These are phyloP conservation scores for Griposia aprilina DNA, from an alignment of 2,888 invertebrate genomes.

Conservation along the genomic window DNA sequence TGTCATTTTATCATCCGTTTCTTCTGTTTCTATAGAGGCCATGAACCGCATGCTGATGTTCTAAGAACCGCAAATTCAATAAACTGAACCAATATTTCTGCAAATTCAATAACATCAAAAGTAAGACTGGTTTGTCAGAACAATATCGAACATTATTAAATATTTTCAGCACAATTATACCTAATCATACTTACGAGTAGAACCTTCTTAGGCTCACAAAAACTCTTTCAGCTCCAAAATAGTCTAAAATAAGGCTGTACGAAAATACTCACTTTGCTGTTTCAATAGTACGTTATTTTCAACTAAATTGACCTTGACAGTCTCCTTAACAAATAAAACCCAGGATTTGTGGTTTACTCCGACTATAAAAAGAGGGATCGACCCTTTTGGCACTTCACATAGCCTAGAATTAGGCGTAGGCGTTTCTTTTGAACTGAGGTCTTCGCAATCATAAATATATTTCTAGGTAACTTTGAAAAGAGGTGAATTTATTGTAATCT, in stretches of 20 bases:
- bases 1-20: too few relatives aligned
- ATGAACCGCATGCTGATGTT: too few relatives aligned
- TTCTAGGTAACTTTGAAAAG: conserved; percentile 24
- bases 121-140: background rate
- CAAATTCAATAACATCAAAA: background rate
- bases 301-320: conserved; percentile 25
- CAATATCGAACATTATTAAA: background rate
- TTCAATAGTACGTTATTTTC: conserved; percentile 28
- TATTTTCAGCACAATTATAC: background rate
- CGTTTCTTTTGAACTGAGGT: conserved; percentile 23
- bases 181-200: background rate
- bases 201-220: background rate
- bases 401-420: conserved; percentile 26
- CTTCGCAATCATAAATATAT: conserved; percentile 28
- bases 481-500: conserved; percentile 20
- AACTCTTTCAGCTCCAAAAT: background rate
- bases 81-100: too few relatives aligned
- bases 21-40: too few relatives aligned
- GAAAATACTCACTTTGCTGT: conserved; percentile 6
- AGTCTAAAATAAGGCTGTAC: background rate
- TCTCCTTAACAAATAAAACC: conserved; percentile 31
- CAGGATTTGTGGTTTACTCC: conserved; percentile 30
- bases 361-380: conserved; percentile 28
- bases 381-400: conserved; percentile 43
- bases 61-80: too few relatives aligned